These are phyloP conservation scores for Empidonax traillii DNA, from an alignment of 2,113 vertebrate species.

Conservation along the genomic window DNA sequence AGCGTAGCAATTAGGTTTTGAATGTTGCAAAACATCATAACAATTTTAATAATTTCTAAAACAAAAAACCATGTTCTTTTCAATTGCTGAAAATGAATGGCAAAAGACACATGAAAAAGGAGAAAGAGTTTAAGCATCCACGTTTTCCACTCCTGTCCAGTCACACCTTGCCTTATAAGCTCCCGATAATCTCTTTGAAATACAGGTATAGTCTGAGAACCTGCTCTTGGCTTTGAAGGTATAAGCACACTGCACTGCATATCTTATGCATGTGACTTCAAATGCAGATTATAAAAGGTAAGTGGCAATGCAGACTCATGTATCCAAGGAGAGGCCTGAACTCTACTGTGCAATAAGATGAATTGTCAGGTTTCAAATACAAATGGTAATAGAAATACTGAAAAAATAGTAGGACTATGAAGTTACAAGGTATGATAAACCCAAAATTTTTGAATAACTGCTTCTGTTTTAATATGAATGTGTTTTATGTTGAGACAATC, in stretches of 20 bases:
- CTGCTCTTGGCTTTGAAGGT: background rate
- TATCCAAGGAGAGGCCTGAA: background rate
- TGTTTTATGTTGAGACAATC: background rate
- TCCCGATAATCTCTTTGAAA: background rate
- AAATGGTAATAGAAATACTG: background rate
- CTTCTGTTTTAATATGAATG: background rate
- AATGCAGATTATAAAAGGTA: constrained; percentile 3
- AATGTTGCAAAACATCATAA: background rate
- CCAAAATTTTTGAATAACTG: background rate
- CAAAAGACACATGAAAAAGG: background rate
- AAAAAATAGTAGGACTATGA: constrained; percentile 6
- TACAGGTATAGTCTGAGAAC: background rate
- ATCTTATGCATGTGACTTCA: background rate
- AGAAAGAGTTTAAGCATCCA: background rate
- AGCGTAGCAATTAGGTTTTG: background rate
- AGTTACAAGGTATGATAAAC: background rate
- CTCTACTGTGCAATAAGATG: background rate
- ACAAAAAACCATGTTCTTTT: rapidly evolving
- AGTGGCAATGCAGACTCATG: background rate
- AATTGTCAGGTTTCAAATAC: constrained; percentile 2
- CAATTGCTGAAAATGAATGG: background rate
- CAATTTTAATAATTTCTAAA: background rate
- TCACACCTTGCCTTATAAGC: background rate
- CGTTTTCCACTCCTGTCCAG: background rate
- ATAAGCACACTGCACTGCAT: background rate